Evolutionary conservation across 2,113 vertebrate genomes (phyloP), one percentile per base, ranked within the genome.

Genomic region (Megaptera novaeangliae): DNA sequence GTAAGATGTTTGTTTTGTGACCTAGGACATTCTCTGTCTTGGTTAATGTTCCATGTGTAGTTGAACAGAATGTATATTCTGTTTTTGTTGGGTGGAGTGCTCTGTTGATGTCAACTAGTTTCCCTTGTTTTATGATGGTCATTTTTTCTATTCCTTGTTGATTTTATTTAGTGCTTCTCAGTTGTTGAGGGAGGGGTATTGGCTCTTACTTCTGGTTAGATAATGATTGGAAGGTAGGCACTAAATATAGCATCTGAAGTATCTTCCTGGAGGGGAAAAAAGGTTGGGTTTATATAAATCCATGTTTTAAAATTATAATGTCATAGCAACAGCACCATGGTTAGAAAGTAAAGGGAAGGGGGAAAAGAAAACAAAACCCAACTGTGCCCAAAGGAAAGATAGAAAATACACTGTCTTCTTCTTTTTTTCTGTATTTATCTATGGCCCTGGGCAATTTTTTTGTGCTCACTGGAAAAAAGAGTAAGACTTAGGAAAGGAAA

Each of bases 1-100:
- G 78, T 84, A 64, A 31, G 46, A 41, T 66, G 44, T 95, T 86
- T 93, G 59, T 66, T 81, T 91, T 82, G 31, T 68, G 23, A 75
- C n/a, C 11, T 14, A 27, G 87, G 61, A 36, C 41, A 13, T 55
- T 55, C 52, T 39, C 77, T 87, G 1, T 91, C 6, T 86, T 91
- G 59, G 17, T 77, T 82, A 77, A n/a, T 87, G 17, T 64, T 83
- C 31, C 15, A 0, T 39, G 12, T 55, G 36, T 71, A 77, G n/a
- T 64, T 94, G 36, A 88, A 46, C 63, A 94, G 31, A 88, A 87
- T 61, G 52, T 91, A 6, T 95, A n/a, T 94, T 97, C 11, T 69
- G 41, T 61, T 75, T 91, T 71, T 87, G 59, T 74, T 91, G 59
- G n/a, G n/a, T 64, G 27, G 61, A 59, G 27, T 49, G 29, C 21